These are phyloP conservation scores for Drosophila vallismaia DNA, from an alignment of 2,888 invertebrate species.

Conservation along the genomic window DNA sequence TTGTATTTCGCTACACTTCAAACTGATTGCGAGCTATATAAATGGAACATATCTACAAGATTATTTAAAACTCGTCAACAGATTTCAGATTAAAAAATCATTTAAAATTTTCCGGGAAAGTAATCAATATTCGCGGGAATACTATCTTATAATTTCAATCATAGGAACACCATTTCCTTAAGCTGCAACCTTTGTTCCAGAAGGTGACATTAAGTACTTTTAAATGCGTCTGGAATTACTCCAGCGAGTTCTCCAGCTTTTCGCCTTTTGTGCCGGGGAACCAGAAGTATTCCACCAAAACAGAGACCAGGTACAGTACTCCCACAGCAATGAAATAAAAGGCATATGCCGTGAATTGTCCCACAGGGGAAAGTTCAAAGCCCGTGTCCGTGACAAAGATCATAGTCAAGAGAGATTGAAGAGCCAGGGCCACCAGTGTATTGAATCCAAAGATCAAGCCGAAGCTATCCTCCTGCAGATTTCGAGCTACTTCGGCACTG, in stretches of 20 bases:
- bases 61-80: conserved; percentile 18
- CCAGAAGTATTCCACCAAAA: conserved; percentile 71
- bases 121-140: conserved; percentile 18
- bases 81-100: background rate
- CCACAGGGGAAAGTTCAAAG: conserved; percentile 71
- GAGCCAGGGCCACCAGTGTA: conserved; percentile 90
- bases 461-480: conserved; percentile 92
- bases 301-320: conserved; percentile 75
- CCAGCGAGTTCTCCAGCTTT: conserved; percentile 46
- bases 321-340: conserved; percentile 82
- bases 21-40: conserved; percentile 28
- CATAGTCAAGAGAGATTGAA: conserved; percentile 91
- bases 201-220: conserved; percentile 40
- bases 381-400: conserved; percentile 79
- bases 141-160: conserved; percentile 2
- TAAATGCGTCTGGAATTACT: conserved; percentile 36
- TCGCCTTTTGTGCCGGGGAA: conserved; percentile 18
- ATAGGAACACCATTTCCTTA: conserved; percentile 20
- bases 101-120: conserved; percentile 22
- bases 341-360: conserved; percentile 81
- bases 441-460: conserved; percentile 96
- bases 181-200: conserved; percentile 6
- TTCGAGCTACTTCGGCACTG: conserved; percentile 94
- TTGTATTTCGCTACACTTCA: conserved; percentile 24
- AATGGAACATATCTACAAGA: conserved; percentile 26